Base-by-base conservation (phyloP, 2,888 invertebrate species). In the Eretmocerus hayati region DNA sequence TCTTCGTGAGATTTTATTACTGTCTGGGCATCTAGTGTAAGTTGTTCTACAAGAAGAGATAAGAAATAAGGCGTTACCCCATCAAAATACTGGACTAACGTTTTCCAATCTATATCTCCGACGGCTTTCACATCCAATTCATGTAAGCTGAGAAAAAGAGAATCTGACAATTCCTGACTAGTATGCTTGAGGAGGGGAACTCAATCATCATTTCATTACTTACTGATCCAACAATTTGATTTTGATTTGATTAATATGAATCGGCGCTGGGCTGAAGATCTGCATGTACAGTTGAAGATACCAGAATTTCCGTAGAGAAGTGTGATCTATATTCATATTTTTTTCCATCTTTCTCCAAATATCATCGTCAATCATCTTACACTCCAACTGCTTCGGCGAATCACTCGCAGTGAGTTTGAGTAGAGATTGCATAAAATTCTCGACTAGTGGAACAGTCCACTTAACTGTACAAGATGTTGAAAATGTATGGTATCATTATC, bases 191-290 rank as follows among this genome's bases (percentile, higher is more conserved):
- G n/a, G n/a, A n/a, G n/a, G n/a, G n/a, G n/a, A n/a, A n/a, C n/a
- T n/a, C n/a, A n/a, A n/a, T n/a, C n/a, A n/a, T 20, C 26, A 2
- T 23, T 30, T 15, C 4, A n/a, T n/a, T 43, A 62, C 65, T 61
- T 50, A 67, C 67, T 61, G 61, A 54, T 66, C 62, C 39, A 69
- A 67, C 21, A 69, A 46, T 53, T 59, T 58, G 32, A 67, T 60
- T 50, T 63, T 67, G 8, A 64, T 55, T 32, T 63, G 59, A 40
- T 60, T 65, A 19, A 63, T 48, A 43, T 59, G 65, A 36, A 67
- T 55, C 3, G 59, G 55, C 19, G 53, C 32, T 11, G 57, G 41
- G 45, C 56, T 61, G 48, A 65, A 69, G 20, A 69, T 50, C 49
- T 69, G 69, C 49, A 64, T 21, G 35, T 69, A 68, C 19, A 69